A percentile compares a stretch with the other conserved stretches of the same genome.
Conservation (phyloP, 2,888 invertebrate genomes). For the Cynaeus angustus region DNA sequence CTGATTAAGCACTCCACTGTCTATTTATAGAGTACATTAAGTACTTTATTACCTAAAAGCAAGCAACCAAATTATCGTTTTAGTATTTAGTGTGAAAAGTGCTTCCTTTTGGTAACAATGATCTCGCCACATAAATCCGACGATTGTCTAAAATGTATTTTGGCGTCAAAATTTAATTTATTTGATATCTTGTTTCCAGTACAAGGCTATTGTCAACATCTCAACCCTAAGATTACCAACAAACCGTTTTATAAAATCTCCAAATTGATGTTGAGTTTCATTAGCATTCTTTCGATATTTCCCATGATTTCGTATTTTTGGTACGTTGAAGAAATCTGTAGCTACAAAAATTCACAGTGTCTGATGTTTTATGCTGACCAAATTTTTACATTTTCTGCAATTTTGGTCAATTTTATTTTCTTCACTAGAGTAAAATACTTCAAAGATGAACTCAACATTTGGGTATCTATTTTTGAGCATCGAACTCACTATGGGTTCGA, state of each 20-base stretch:
- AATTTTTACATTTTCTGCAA: not conserved
- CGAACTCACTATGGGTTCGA: no score
- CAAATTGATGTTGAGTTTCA: not conserved
- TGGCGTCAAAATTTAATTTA: constrained; percentile 2
- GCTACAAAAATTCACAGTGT: not conserved
- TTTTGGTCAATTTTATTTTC: not conserved
- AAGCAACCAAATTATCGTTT: no score
- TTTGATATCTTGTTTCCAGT: not conserved
- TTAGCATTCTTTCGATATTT: not conserved
- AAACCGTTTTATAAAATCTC: constrained; percentile 3
- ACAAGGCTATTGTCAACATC: constrained; percentile 3
- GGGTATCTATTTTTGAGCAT: constrained; percentile 9
- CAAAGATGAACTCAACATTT: constrained; percentile 3
- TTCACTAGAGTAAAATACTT: not conserved
- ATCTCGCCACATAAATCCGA: no score
- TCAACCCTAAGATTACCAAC: not conserved
- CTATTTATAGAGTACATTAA: no score
- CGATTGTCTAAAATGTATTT: not conserved
- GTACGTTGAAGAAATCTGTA: not conserved
- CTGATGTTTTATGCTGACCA: not conserved
- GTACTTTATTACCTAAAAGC: no score
- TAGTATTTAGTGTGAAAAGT: no score
- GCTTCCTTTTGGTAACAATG: no score
- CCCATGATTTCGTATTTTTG: constrained; percentile 1
- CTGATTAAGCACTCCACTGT: no score